Percentiles rank a stretch among this genome's conserved stretches.
Evolutionary conservation across 1,140 invertebrate species (phyloP).

Genomic region (Micrasema longulum): DNA sequence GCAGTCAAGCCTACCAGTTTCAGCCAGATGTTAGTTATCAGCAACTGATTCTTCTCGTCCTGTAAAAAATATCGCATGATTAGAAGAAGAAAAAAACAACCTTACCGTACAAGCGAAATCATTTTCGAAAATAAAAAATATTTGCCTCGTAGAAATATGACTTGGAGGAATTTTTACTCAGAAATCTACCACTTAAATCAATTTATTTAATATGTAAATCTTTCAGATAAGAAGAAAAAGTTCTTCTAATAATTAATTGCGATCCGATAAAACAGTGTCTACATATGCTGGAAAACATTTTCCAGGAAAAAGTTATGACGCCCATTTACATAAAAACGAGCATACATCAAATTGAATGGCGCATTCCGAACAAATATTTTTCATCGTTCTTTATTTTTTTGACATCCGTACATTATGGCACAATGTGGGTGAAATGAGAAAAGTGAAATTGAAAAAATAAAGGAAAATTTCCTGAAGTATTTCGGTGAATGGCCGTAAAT

Average conservation of each 20-base stretch:
- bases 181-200: no score
- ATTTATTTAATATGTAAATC: no score
- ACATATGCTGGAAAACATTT: slow-evolving; percentile 2
- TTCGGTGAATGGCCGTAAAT: slow-evolving; percentile 13
- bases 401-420: not conserved
- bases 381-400: not conserved
- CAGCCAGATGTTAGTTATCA: slow-evolving; percentile 93
- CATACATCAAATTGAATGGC: slow-evolving; percentile 26
- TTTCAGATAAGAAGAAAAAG: no score
- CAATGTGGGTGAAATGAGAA: not conserved
- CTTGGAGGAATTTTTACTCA: no score
- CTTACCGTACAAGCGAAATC: no score
- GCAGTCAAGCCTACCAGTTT: slow-evolving; percentile 85
- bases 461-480: not conserved
- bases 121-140: no score
- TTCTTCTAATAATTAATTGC: no score
- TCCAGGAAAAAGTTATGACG: slow-evolving; percentile 4
- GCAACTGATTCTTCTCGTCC: slow-evolving; percentile 94
- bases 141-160: no score
- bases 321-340: slow-evolving; percentile 10
- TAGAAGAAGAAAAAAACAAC: no score
- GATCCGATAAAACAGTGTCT: not conserved
- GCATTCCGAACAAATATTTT: slow-evolving; percentile 27
- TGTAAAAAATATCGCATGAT: slow-evolving; percentile 71
- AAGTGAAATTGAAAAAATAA: slow-evolving; percentile 19